These are phyloP conservation scores for Pristionchus fissidentatus DNA, from an alignment of 2,888 invertebrate genomes.

Conservation along the genomic window DNA sequence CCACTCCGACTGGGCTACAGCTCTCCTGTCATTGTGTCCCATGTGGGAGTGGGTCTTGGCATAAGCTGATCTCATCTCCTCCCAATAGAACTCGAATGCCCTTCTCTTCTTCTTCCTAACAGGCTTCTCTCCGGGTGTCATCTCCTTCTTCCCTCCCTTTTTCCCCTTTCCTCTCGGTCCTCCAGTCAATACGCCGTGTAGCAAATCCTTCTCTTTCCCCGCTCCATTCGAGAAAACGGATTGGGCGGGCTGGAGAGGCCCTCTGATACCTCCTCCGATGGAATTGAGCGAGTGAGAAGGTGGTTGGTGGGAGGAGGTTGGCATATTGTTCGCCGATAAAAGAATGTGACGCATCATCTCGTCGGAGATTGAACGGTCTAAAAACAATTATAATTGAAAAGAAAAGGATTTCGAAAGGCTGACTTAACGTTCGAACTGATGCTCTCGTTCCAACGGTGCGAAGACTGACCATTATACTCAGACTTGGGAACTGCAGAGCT, in stretches of 20 bases:
- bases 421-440: too few species aligned
- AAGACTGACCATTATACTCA: background rate
- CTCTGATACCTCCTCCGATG: background rate
- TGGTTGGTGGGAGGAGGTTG: background rate
- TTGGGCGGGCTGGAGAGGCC: slow-evolving; percentile 17
- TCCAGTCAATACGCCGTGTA: background rate
- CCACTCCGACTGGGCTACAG: slow-evolving; percentile 43
- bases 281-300: background rate
- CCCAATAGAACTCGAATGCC: slow-evolving; percentile 47
- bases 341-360: slow-evolving; percentile 48
- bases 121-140: slow-evolving; percentile 42
- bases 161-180: background rate
- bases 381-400: too few species aligned
- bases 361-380: slow-evolving; percentile 33
- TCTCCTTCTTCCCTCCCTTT: background rate
- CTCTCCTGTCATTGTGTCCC: slow-evolving; percentile 47
- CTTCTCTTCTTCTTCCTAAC: slow-evolving; percentile 47
- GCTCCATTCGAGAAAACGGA: background rate
- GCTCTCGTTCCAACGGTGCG: too few species aligned
- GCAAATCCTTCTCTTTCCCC: slow-evolving; percentile 14
- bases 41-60: slow-evolving; percentile 44
- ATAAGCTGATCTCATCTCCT: slow-evolving; percentile 40
- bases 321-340: slow-evolving; percentile 26
- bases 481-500: background rate
- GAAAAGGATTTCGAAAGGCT: too few species aligned